Base-by-base conservation (phyloP, 2,888 invertebrate species). In the Lasius fuliginosus region DNA sequence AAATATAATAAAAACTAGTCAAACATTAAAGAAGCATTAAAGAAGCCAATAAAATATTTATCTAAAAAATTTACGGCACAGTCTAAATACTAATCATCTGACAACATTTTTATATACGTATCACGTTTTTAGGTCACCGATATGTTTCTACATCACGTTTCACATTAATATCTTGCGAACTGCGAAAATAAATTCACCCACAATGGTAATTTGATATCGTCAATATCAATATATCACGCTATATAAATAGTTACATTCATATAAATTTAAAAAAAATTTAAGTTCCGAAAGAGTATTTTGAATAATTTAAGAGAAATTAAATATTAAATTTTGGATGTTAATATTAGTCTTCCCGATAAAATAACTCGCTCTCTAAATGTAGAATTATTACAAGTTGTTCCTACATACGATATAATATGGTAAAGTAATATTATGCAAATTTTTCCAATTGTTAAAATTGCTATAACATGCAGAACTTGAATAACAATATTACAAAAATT, bases 331-430 rank as follows among this genome's bases (percentile, higher is more conserved):
- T 62, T 23, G 12, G 5, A 33, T 23, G 23, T 11, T 75, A 46
- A 75, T 30, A 62, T 75, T 75, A 46, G 46, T 76, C 36, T 76
- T 23, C 3, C 11, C 9, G 1, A 65, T 65, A 65, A 65, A 23
- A 23, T 18, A 62, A 15, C 15, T 46, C 5, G 23, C 11, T 23
- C 11, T 23, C 23, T 36, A 76, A 23, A 76, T 27, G n/a, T 65
- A 18, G 4, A 33, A 42, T 49, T 30, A 5, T 64, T 30, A 62
- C 9, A n/a, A 75, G 8, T 71, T 71, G n/a, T 46, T 62, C 33
- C 33, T 23, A 49, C 33, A 15, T 11, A 8, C 15, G 15, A n/a
- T 42, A n/a, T n/a, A 74, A 60, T 15, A 27, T 15, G 4, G 8
- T 62, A 30, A 30, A 62, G 62, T 18, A 75, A 65, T 11, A 49